Base-by-base conservation (phyloP, 2,888 invertebrate genomes). In the Amblyteles armatorius region DNA sequence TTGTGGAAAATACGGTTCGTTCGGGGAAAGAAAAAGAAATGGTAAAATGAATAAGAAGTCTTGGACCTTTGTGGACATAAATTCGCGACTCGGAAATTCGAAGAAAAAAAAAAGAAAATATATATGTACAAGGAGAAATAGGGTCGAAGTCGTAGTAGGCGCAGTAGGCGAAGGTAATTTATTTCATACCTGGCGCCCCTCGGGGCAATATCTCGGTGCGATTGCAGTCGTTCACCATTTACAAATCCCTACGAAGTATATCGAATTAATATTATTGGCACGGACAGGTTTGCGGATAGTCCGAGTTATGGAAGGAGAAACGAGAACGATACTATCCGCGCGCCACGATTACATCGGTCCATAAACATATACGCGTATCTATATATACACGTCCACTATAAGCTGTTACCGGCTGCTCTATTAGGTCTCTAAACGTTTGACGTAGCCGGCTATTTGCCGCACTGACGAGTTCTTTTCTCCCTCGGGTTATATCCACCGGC, bases 151-250 rank as follows among this genome's bases (percentile, higher is more conserved):
- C 79, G 77, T 84, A 82, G 90, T 88, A 91, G 90, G 91, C 91
- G 90, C 89, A 89, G 88, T 90, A 89, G 90, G 92, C 92, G 92
- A 92, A 92, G 90, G 90, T 92, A 92, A 93, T 92, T 91, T 90
- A 92, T 92, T 91, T 91, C 90, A 91, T 91, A 88, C 90, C 74
- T 82, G 85, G 80, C 84, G 85, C 82, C 86, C 88, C 89, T 83
- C 71, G 73, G 88, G 88, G 82, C 57, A 74, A 76, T 69, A 48
- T 26, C 29, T 33, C 26, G 6, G 4, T 33, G 63, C 82, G 48
- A 69, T 81, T 73, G 67, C 63, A 40, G 81, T 84, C 19, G 73
- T 55, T 57, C 22, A 55, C 36, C 55, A 71, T 85, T 82, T 79
- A 82, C 79, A 82, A 79, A 82, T 82, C 79, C 65, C 57, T n/a